Percentiles rank a stretch among this genome's conserved stretches.
phyloP scores from a whole-genome alignment of 2,797 vertebrate species.

The Bovichtus variegatus region DNA sequence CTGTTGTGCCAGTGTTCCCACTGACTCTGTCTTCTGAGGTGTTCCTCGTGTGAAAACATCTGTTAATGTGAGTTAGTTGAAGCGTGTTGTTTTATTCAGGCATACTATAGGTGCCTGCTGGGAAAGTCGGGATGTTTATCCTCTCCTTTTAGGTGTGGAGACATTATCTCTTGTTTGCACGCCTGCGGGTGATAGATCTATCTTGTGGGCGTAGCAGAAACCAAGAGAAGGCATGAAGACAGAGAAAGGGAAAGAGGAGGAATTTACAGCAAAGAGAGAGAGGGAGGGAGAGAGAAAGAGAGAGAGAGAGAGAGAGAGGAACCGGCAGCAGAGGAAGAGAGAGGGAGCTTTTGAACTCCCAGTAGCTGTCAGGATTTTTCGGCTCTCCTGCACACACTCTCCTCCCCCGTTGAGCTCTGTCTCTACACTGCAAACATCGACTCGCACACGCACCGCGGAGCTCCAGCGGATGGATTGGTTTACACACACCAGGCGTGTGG shows the following conservation, averaged over 20 bases:
- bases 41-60: constrained; percentile 47
- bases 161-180: constrained; percentile 79
- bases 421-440: constrained; percentile 64
- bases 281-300: constrained; percentile 34
- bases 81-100: constrained; percentile 28
- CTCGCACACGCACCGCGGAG: constrained; percentile 50
- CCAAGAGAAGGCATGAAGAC: constrained; percentile 75
- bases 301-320: constrained; percentile 64
- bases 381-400: constrained; percentile 63
- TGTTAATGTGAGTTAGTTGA: constrained; percentile 37
- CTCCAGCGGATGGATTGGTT: constrained; percentile 81
- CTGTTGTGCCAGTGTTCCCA: constrained; percentile 41
- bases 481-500: constrained; percentile 74
- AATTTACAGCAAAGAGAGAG: constrained; percentile 47
- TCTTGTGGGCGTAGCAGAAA: constrained; percentile 83
- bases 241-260: constrained; percentile 71
- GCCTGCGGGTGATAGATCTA: constrained; percentile 78
- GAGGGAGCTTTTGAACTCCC: constrained; percentile 81
- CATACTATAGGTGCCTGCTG: constrained; percentile 7
- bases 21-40: constrained; percentile 43
- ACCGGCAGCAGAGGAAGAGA: constrained; percentile 71
- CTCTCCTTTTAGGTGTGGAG: constrained; percentile 64
- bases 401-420: constrained; percentile 53
- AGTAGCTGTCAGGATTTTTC: constrained; percentile 80
- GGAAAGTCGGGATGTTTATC: constrained; percentile 49